Base-by-base conservation (phyloP, 2,113 vertebrate genomes). In the Tichodroma muraria region DNA sequence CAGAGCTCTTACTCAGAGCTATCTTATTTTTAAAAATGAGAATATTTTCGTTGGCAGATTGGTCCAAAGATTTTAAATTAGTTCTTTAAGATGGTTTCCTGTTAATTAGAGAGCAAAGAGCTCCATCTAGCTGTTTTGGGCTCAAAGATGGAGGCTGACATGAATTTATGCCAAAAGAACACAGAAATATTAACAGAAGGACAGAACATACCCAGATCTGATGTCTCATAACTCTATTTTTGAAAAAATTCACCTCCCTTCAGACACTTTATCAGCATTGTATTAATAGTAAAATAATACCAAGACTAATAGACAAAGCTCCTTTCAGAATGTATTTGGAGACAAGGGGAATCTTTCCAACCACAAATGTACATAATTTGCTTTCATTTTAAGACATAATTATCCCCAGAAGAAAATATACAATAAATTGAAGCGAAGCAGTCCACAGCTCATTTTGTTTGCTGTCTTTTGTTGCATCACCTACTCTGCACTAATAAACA, bases 111-210 rank as follows among this genome's bases (percentile, higher is more conserved):
- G 76, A 93, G 88, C 76, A 90, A 95, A 95, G 64, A 89, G 94
- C 94, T 94, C 94, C 95, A 95, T 85, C 96, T 94, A 93, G 95
- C 96, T 96, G 94, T 94, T 85, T 61, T 75, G 89, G 77, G 44
- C 72, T 44, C 89, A 88, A 70, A 87, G 24, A 56, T 80, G 90
- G 56, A 84, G 57, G 23, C 14, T 82, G 68, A 30, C 44, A 69
- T 25, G 21, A 83, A 57, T 68, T 45, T 68, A 21, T 90, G 50
- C 73, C 52, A 64, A 49, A 76, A 78, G 27, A 85, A 3, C 35
- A 66, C 1, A 52, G 60, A 72, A 76, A 63, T 11, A 54, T 16
- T 47, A 61, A 52, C 33, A 87, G 69, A 76, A 60, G 25, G 12
- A 53, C 16, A 65, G 56, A 85, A 71, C 17, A 63, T 40, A 75